A percentile compares a stretch with the other conserved stretches of the same genome.
Conservation (phyloP, 1,140 invertebrate genomes). For the Drosophila aff. region DNA sequence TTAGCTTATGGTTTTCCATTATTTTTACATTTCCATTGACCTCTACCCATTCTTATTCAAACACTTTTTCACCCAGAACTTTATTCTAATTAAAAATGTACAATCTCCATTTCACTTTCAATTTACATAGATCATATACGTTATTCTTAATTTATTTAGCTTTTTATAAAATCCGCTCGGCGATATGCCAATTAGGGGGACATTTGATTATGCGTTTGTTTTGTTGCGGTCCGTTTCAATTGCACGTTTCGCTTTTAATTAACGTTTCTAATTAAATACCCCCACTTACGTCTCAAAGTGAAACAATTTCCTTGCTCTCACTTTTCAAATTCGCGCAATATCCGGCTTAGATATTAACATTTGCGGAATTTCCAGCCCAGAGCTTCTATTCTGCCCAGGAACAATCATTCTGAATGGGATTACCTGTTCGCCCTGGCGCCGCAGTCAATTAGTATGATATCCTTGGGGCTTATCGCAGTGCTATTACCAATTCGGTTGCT, state of each 20-base stretch:
- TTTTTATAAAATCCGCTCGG: conserved; percentile 2
- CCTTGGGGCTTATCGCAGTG: conserved; percentile 58
- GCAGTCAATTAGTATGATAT: conserved; percentile 67
- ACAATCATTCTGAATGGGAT: conserved; percentile 26
- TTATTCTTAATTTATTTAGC: conserved; percentile 1
- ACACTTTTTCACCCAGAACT: neutral
- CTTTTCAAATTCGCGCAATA: conserved; percentile 27
- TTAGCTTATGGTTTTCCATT: neutral
- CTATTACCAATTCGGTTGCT: conserved; percentile 48
- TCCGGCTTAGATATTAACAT: conserved; percentile 34
- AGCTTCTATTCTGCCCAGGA: neutral
- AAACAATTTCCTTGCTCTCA: conserved; percentile 14
- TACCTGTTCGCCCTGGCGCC: conserved; percentile 5
- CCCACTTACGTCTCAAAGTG: neutral
- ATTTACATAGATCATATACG: conserved; percentile 5
- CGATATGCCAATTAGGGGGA: conserved; percentile 42
- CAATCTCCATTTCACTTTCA: conserved; percentile 18
- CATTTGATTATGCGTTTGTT: conserved; percentile 45
- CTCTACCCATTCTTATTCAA: too few relatives aligned
- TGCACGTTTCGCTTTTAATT: conserved; percentile 47
- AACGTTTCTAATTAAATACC: conserved; percentile 24
- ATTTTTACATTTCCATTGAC: neutral
- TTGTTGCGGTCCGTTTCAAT: conserved; percentile 47
- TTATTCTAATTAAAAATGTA: conserved; percentile 3
- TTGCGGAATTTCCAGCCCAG: conserved; percentile 3